Base-by-base conservation (phyloP, 2,113 vertebrate genomes). In the Hepsetus odoe region DNA sequence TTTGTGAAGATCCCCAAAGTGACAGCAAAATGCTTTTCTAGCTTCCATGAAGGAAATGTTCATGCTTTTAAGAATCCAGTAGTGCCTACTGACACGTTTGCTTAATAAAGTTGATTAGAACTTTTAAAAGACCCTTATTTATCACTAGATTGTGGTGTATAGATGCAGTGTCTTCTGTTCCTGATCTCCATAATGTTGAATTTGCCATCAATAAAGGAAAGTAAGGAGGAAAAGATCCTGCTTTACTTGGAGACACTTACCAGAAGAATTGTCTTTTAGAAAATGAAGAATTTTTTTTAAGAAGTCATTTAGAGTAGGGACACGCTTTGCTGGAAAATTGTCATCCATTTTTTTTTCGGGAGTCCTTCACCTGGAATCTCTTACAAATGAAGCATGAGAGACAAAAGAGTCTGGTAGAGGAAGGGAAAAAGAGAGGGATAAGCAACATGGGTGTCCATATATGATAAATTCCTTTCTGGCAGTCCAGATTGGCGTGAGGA, bases 401-500 rank as follows among this genome's bases (percentile, higher is more conserved):
- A 58, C 86, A 56, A 66, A 28, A 83, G 77, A 66, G 42, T 32
- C 3, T 38, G 18, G 14, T 9, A 20, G n/a, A 33, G 11, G 14
- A 28, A 18, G 46, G n/a, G 14, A 49, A 49, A 49, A 12, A 18
- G 2, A 49, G 2, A 49, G 46, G 46, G 14, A 11, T 42, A 49
- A 3, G 18, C 20, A 49, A 49, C 18, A 49, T 10, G 26, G 70
- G 81, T 72, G 30, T 74, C 72, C 73, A 81, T 81, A 77, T 81
- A 74, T 81, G 35, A n/a, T n/a, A n/a, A n/a, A n/a, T n/a, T n/a
- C n/a, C n/a, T n/a, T n/a, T n/a, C n/a, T n/a, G n/a, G n/a, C n/a
- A 33, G 33, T 42, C 51, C 72, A 38, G 55, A 58, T 30, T 65
- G 22, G 42, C 80, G 84, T 87, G 84, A 87, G 62, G 44, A 71